Evolutionary conservation across 2,113 vertebrate species (phyloP).

Genomic region (Ursus arctos): DNA sequence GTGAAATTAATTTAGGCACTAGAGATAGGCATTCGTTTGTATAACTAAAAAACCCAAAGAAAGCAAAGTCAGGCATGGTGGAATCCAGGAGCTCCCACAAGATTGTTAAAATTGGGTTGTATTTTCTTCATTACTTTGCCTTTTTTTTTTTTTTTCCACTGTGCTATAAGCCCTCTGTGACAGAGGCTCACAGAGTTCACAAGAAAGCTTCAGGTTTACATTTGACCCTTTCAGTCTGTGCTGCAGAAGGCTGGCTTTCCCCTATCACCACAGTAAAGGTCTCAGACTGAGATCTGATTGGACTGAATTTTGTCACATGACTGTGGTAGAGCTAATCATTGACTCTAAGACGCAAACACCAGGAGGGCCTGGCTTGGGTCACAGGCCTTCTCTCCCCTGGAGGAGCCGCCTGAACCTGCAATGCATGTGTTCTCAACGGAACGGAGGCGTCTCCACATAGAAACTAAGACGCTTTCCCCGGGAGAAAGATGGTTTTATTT

Average conservation of each 20-base stretch:
- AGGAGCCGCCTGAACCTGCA: too few species aligned
- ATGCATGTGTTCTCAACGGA: neutral
- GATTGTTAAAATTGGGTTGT: neutral
- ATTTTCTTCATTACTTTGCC: neutral
- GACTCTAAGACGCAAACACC: neutral
- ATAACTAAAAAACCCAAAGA: neutral
- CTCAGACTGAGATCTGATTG: neutral
- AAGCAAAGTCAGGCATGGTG: neutral
- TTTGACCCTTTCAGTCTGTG: neutral
- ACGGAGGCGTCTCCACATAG: neutral
- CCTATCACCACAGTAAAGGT: neutral
- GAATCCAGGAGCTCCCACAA: neutral
- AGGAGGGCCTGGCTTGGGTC: neutral
- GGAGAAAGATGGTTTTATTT: neutral
- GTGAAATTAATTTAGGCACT: neutral
- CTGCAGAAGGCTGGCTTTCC: neutral
- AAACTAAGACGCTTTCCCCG: neutral
- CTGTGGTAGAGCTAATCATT: neutral
- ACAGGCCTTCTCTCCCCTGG: fast-evolving
- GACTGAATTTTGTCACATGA: neutral
- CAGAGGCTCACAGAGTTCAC: neutral
- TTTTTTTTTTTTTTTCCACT: neutral
- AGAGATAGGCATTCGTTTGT: neutral
- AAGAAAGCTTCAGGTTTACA: neutral
- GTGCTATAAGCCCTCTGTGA: neutral